These are phyloP conservation scores for Turnix velox DNA, from an alignment of 2,113 vertebrate genomes.

Conservation along the genomic window DNA sequence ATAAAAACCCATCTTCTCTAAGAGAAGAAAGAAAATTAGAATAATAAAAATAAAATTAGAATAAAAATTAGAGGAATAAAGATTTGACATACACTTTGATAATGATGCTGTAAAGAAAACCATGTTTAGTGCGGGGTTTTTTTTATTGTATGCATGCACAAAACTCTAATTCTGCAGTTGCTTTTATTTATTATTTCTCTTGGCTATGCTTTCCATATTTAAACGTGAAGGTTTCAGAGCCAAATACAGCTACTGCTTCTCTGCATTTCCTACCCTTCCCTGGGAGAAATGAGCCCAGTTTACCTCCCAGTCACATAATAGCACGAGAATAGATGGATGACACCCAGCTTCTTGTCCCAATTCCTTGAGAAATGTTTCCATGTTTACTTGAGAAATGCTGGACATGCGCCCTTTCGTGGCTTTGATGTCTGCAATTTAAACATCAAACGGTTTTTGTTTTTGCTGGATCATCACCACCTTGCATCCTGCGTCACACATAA, in stretches of 20 bases:
- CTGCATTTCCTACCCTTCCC: background rate
- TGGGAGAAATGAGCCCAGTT: background rate
- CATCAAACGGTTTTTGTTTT: constrained; percentile 8
- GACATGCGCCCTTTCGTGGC: background rate
- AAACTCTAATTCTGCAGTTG: background rate
- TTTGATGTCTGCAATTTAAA: constrained; percentile 28
- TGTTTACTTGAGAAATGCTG: too few relatives aligned
- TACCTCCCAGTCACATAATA: background rate
- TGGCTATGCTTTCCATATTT: background rate
- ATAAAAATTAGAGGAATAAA: too few relatives aligned
- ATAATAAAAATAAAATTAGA: too few relatives aligned
- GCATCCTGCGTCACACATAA: background rate
- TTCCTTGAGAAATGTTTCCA: background rate
- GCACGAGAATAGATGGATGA: background rate
- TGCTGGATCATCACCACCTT: background rate
- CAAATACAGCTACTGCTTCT: background rate
- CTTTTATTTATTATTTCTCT: background rate
- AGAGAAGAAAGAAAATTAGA: too few relatives aligned
- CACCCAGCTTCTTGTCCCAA: background rate
- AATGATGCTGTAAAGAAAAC: background rate
- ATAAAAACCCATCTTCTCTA: too few relatives aligned
- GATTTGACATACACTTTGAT: background rate
- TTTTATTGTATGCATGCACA: background rate
- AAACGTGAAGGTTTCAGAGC: background rate
- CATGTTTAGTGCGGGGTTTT: background rate